These are phyloP conservation scores for Hydrotaea diabolus DNA, from an alignment of 2,888 invertebrate genomes.

Conservation along the genomic window DNA sequence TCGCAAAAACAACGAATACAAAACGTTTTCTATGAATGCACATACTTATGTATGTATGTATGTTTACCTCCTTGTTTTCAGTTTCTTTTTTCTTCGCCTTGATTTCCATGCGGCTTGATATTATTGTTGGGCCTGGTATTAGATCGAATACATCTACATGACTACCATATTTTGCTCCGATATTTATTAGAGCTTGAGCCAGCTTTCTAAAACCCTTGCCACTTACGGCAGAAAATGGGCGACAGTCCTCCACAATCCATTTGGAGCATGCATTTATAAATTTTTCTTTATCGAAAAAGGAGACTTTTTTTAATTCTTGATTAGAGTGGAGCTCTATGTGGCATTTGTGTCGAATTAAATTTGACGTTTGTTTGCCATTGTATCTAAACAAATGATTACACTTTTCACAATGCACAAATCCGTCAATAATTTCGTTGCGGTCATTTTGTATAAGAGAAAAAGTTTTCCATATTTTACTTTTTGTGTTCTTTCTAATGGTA, in stretches of 20 bases:
- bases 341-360: constrained; percentile 34
- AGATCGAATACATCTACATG: constrained; percentile 23
- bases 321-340: neutral
- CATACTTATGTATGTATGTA: no score
- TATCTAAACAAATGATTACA: constrained; percentile 34
- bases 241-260: constrained; percentile 48
- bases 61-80: constrained; percentile 2
- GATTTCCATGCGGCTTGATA: constrained; percentile 20
- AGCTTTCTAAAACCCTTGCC: constrained; percentile 29
- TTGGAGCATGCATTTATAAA: constrained; percentile 4
- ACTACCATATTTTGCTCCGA: constrained; percentile 18
- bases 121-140: constrained; percentile 23
- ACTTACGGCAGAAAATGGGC: constrained; percentile 36
- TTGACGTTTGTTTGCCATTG: constrained; percentile 24
- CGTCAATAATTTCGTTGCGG: no score
- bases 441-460: no score
- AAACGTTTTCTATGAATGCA: no score
- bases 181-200: constrained; percentile 26
- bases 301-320: constrained; percentile 12
- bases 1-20: no score
- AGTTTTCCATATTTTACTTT: neutral
- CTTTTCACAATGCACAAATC: constrained; percentile 17
- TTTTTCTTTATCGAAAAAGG: constrained; percentile 3
- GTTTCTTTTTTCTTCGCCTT: constrained; percentile 3
- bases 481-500: neutral